Percentiles rank a stretch among this genome's conserved stretches.
These are phyloP conservation scores for Oligia strigilis DNA, from an alignment of 2,888 invertebrate species.

Conservation along the genomic window DNA sequence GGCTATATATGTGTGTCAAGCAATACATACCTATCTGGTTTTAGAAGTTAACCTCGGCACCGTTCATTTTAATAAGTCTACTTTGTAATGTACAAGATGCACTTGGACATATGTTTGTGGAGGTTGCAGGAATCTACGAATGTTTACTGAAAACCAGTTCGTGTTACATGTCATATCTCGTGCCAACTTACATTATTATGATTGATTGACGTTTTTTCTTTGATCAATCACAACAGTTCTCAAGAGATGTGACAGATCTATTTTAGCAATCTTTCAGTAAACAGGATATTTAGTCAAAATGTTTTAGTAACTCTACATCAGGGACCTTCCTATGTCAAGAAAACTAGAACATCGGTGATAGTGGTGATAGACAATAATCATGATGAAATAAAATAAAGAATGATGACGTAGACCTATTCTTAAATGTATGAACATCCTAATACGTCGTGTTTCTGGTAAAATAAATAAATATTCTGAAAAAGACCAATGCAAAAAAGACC, in stretches of 20 bases:
- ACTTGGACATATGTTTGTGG: neutral
- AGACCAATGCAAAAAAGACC: neutral
- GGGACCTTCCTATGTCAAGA: neutral
- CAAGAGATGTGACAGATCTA: neutral
- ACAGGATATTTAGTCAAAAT: neutral
- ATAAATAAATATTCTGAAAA: neutral
- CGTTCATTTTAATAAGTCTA: constrained; percentile 15
- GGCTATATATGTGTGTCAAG: neutral
- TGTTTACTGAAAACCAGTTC: neutral
- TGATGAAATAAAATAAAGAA: neutral
- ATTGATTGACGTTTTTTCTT: neutral
- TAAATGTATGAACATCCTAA: neutral
- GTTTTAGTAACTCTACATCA: neutral
- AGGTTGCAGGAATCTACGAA: neutral
- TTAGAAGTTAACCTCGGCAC: constrained; percentile 45
- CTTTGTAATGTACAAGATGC: constrained; percentile 5
- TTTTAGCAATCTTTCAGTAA: neutral
- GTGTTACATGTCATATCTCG: neutral
- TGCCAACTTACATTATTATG: neutral
- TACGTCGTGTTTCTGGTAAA: neutral
- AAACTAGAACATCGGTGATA: neutral
- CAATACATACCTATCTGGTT: constrained; percentile 18
- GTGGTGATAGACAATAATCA: neutral
- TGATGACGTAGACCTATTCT: neutral
- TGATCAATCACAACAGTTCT: neutral